These are phyloP conservation scores for Hemiprocne comata DNA, from an alignment of 2,113 vertebrate species.

Conservation along the genomic window DNA sequence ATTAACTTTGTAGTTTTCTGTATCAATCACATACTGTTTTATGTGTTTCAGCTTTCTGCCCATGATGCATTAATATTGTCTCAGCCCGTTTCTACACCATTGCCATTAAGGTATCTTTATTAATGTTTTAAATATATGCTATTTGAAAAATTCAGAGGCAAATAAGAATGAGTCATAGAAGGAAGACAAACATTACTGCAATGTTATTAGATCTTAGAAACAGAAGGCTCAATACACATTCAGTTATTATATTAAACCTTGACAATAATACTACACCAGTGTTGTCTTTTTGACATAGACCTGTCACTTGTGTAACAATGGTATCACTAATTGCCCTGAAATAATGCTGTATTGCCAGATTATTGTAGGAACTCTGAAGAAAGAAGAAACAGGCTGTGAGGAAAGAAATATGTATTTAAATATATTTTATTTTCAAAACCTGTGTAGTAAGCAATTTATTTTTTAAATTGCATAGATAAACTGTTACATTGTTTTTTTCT, in stretches of 20 bases:
- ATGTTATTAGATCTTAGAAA: neutral
- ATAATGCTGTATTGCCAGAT: neutral
- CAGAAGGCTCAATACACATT: neutral
- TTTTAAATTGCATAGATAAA: neutral
- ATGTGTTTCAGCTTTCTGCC: constrained; percentile 85
- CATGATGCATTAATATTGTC: constrained; percentile 92
- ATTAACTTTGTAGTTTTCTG: neutral
- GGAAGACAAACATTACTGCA: neutral
- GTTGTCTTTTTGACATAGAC: neutral
- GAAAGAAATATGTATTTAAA: neutral
- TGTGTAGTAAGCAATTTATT: neutral
- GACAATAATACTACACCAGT: neutral
- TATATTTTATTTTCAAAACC: neutral
- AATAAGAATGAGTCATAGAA: neutral
- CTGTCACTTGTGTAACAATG: neutral
- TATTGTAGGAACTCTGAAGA: neutral
- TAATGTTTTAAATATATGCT: constrained; percentile 23
- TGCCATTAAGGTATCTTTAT: constrained; percentile 90
- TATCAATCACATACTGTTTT: constrained; percentile 26
- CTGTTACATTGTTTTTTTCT: neutral
- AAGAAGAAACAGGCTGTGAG: neutral
- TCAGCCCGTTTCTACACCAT: constrained; percentile 94
- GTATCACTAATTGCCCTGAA: neutral
- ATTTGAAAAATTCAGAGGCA: constrained; percentile 4
- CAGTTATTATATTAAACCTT: neutral